These are phyloP conservation scores for Taenaris catops DNA, from an alignment of 2,888 invertebrate species.

Conservation along the genomic window DNA sequence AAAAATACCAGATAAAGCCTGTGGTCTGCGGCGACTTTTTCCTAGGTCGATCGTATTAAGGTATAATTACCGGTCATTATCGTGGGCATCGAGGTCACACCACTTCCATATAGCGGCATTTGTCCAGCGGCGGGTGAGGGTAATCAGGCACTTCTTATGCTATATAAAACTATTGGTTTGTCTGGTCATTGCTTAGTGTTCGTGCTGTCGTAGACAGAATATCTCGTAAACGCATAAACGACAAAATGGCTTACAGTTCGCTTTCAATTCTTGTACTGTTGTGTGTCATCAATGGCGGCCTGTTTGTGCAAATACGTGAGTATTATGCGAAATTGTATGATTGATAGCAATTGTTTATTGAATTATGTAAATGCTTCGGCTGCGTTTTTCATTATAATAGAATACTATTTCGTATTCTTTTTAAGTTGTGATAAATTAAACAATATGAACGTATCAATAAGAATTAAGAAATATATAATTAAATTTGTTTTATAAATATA, in stretches of 20 bases:
- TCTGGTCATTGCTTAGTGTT: slow-evolving; percentile 20
- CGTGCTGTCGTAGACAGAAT: slow-evolving; percentile 14
- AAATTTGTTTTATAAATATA: background rate
- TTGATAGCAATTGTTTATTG: slow-evolving; percentile 6
- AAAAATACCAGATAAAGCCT: too few species aligned
- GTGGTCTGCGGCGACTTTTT: too few species aligned
- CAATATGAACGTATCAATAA: too few species aligned
- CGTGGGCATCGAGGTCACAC: slow-evolving; percentile 97
- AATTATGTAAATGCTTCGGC: background rate
- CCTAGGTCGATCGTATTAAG: too few species aligned
- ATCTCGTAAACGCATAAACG: slow-evolving; percentile 12
- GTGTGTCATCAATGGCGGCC: slow-evolving; percentile 33
- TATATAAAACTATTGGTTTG: slow-evolving; percentile 32
- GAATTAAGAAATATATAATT: background rate
- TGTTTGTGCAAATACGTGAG: slow-evolving; percentile 46
- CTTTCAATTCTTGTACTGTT: slow-evolving; percentile 33
- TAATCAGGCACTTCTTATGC: slow-evolving; percentile 26
- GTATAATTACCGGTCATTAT: slow-evolving; percentile 87
- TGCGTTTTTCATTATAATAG: too few species aligned
- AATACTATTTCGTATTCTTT: too few species aligned
- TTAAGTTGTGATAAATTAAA: too few species aligned
- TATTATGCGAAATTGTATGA: slow-evolving; percentile 10
- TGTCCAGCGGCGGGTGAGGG: slow-evolving; percentile 90
- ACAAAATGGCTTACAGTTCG: slow-evolving; percentile 31
- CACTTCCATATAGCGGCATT: slow-evolving; percentile 99